Conservation (phyloP, 2,113 vertebrate species). For the Takifugu flavidus region DNA sequence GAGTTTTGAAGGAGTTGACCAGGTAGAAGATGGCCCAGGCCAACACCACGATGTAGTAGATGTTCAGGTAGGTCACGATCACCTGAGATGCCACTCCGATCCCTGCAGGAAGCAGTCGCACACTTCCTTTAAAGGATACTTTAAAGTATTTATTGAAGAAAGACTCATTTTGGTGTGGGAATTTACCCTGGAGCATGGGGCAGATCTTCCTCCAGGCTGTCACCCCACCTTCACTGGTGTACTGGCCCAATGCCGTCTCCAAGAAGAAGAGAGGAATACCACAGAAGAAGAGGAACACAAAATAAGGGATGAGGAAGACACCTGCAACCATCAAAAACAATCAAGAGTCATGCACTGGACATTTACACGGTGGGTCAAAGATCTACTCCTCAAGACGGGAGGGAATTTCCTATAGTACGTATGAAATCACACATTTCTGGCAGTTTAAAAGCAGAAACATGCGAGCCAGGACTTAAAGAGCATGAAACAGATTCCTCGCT, state of each 20-base stretch:
- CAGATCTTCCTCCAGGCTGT: constrained; percentile 95
- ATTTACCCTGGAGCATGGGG: constrained; percentile 87
- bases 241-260: constrained; percentile 90
- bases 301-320: constrained; percentile 91
- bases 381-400: neutral
- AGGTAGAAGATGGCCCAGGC: constrained; percentile 91
- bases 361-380: neutral
- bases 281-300: constrained; percentile 85
- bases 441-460: too few relatives aligned
- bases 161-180: neutral
- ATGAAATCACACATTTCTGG: neutral
- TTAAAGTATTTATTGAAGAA: too few relatives aligned
- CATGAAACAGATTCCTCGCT: too few relatives aligned
- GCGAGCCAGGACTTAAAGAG: too few relatives aligned
- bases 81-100: constrained; percentile 86
- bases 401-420: neutral
- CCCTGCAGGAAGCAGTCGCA: constrained; percentile 67
- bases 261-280: constrained; percentile 89
- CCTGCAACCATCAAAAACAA: constrained; percentile 65
- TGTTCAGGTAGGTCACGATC: constrained; percentile 82
- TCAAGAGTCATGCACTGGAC: neutral
- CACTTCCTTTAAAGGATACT: neutral
- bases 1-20: constrained; percentile 80
- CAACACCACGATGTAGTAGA: constrained; percentile 90
- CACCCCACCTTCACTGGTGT: constrained; percentile 86